Conservation (phyloP, 2,797 vertebrate genomes). For the Pangasius krempfi region DNA sequence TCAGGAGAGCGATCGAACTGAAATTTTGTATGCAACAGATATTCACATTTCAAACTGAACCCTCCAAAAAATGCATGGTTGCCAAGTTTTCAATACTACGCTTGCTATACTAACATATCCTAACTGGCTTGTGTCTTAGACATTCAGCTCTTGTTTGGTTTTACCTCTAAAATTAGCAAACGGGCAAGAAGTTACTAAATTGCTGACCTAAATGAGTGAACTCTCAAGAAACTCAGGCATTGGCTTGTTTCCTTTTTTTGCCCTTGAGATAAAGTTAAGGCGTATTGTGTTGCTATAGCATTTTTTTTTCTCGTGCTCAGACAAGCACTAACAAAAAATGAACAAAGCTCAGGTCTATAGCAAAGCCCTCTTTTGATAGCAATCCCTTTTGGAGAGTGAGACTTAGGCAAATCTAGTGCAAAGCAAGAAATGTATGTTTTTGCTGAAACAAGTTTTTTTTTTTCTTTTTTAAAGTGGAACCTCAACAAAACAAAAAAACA, state of each 20-base stretch:
- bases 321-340: conserved; percentile 23
- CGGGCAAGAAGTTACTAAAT: not conserved
- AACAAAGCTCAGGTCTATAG: conserved; percentile 27
- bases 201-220: conserved; percentile 1
- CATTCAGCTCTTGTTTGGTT: not conserved
- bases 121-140: not conserved
- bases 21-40: conserved; percentile 10
- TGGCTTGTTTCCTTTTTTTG: conserved; percentile 5
- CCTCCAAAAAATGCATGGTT: not conserved
- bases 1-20: not conserved
- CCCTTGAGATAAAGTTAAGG: conserved; percentile 19
- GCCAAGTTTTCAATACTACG: not conserved
- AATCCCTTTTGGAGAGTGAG: not conserved
- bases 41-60: not conserved
- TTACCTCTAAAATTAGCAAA: conserved; percentile 20
- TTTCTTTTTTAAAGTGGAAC: conserved; percentile 34
- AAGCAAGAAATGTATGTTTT: conserved; percentile 43
- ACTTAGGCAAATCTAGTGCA: conserved; percentile 5
- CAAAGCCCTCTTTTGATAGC: conserved; percentile 16
- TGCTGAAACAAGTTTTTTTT: conserved; percentile 8
- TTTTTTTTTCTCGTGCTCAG: conserved; percentile 42
- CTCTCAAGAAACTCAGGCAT: conserved; percentile 6
- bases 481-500: conserved; percentile 28
- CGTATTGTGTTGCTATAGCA: conserved; percentile 25
- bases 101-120: not conserved